Percentiles rank a stretch among this genome's conserved stretches.
Conservation (phyloP, 1,140 invertebrate species). For the Oedothorax gibbosus region DNA sequence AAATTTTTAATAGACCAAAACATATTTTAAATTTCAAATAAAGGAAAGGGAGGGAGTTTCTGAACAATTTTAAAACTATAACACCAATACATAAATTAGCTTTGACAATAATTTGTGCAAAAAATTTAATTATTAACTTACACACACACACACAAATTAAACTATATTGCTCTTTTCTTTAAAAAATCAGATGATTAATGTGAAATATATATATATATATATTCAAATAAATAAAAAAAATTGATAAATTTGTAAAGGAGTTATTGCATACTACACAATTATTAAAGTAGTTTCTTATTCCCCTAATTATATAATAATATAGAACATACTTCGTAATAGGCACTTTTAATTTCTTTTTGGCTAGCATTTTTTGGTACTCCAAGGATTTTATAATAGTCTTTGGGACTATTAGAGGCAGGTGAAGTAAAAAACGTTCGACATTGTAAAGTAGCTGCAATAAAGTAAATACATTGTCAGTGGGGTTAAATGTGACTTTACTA, state of each 20-base stretch:
- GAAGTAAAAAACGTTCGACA: not conserved
- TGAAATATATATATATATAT: not conserved
- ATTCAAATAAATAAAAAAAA: not conserved
- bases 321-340: slow-evolving; percentile 86
- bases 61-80: too few species aligned
- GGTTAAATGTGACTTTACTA: too few species aligned
- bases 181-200: not conserved
- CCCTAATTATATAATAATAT: not conserved
- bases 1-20: too few species aligned
- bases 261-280: not conserved
- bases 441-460: too few species aligned
- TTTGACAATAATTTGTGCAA: too few species aligned
- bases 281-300: not conserved
- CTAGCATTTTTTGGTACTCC: slow-evolving; percentile 90
- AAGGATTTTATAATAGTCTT: slow-evolving; percentile 94
- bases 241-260: too few species aligned
- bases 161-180: not conserved
- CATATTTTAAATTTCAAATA: too few species aligned
- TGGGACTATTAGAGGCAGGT: not conserved
- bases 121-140: not conserved
- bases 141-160: too few species aligned
- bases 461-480: too few species aligned
- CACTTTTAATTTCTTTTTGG: slow-evolving; percentile 96
- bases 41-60: too few species aligned
- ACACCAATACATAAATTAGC: too few species aligned